Evolutionary conservation across 1,140 invertebrate species (phyloP).

Genomic region (Psix sp.): DNA sequence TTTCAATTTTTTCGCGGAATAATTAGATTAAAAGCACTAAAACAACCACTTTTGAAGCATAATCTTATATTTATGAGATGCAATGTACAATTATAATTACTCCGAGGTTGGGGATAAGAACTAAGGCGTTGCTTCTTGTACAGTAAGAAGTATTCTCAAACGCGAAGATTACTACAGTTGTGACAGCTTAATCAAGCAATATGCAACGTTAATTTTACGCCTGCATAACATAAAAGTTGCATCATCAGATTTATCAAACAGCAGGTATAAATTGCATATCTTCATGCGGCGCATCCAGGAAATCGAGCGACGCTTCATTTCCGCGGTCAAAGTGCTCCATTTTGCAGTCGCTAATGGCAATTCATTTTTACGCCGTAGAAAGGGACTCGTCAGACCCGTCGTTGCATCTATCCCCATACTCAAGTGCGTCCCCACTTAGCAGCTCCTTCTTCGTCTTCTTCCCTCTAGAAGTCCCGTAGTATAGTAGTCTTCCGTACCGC

Average conservation of each 20-base stretch:
- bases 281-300: conserved; percentile 20
- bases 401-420: conserved; percentile 43
- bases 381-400: conserved; percentile 34
- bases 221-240: background rate
- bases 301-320: conserved; percentile 33
- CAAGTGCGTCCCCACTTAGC: conserved; percentile 29
- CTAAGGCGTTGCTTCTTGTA: too few species aligned
- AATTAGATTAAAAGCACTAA: too few species aligned
- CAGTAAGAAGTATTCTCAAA: too few species aligned
- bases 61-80: too few species aligned
- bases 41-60: too few species aligned
- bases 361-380: conserved; percentile 55
- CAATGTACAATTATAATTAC: too few species aligned
- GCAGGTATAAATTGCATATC: background rate
- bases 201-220: conserved; percentile 5
- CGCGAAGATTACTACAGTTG: too few species aligned
- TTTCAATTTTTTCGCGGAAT: too few species aligned
- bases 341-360: conserved; percentile 35
- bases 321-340: conserved; percentile 50
- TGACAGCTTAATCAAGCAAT: too few species aligned
- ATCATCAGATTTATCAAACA: background rate
- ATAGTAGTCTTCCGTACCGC: conserved; percentile 41
- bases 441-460: conserved; percentile 45
- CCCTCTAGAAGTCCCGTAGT: conserved; percentile 36
- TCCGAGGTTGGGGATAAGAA: too few species aligned